These are phyloP conservation scores for Nesidiocoris tenuis DNA, from an alignment of 2,888 invertebrate species.

Conservation along the genomic window DNA sequence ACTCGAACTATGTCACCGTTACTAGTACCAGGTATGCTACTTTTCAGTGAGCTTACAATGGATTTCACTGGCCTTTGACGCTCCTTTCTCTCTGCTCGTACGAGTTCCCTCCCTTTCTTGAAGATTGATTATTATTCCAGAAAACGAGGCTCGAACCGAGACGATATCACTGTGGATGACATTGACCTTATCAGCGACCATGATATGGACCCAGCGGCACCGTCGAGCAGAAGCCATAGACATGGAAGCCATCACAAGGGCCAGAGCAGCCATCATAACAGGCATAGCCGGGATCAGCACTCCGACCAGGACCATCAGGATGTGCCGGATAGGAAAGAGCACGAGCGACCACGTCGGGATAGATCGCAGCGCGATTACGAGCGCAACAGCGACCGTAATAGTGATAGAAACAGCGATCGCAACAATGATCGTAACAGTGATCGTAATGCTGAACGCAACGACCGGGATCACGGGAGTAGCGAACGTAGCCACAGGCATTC, in stretches of 20 bases:
- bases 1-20: slow-evolving; percentile 29
- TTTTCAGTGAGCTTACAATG: no score
- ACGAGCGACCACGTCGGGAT: neutral
- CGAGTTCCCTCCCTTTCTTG: no score
- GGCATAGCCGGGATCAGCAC: neutral
- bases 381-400: neutral
- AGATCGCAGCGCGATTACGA: neutral
- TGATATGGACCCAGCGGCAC: neutral
- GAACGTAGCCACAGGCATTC: neutral
- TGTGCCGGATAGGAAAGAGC: neutral
- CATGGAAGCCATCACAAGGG: neutral
- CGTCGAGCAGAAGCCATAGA: neutral
- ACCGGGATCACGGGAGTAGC: neutral
- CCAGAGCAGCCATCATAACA: neutral
- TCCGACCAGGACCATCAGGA: neutral
- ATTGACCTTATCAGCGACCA: slow-evolving; percentile 17
- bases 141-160: slow-evolving; percentile 19
- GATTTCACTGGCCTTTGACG: no score
- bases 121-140: no score
- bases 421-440: no score
- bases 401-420: no score
- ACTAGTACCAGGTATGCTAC: neutral
- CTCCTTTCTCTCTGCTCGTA: no score
- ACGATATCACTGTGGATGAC: slow-evolving; percentile 31
- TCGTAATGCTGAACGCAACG: no score